Evolutionary conservation across 2,113 vertebrate genomes (phyloP).

Genomic region (Peromyscus californicus): DNA sequence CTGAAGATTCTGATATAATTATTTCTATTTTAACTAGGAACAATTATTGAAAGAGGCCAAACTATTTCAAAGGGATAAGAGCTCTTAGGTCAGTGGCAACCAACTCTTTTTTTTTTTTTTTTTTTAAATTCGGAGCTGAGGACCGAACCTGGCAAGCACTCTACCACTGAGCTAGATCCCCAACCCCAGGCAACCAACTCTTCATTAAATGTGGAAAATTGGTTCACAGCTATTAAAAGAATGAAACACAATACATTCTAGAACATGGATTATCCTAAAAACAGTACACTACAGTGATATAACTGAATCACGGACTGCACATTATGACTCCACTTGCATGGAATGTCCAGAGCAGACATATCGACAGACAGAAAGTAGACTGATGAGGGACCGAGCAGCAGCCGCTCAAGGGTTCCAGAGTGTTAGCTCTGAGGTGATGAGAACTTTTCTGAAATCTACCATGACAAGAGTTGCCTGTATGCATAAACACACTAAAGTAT

Average conservation of each 20-base stretch:
- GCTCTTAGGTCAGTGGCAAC: background rate
- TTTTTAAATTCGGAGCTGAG: too few species aligned
- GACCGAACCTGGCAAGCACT: too few species aligned
- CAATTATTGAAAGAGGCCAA: background rate
- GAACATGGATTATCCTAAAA: constrained; percentile 11
- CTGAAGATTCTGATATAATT: background rate
- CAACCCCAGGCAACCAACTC: too few species aligned
- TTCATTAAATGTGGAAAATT: constrained; percentile 44
- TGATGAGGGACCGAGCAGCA: background rate
- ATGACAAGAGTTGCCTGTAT: background rate
- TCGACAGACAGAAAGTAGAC: background rate
- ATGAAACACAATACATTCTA: background rate
- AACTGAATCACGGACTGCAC: background rate
- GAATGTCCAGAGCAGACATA: background rate
- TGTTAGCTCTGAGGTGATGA: background rate
- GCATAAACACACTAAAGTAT: background rate
- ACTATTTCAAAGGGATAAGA: constrained; percentile 15
- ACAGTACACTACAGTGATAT: background rate
- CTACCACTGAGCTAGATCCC: too few species aligned
- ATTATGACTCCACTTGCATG: background rate
- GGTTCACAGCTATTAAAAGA: background rate
- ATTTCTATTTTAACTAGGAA: constrained; percentile 28
- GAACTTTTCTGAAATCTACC: background rate
- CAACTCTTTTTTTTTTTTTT: too few species aligned
- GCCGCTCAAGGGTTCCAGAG: background rate